Base-by-base conservation (phyloP, 2,888 invertebrate species). In the Morpho achilles region DNA sequence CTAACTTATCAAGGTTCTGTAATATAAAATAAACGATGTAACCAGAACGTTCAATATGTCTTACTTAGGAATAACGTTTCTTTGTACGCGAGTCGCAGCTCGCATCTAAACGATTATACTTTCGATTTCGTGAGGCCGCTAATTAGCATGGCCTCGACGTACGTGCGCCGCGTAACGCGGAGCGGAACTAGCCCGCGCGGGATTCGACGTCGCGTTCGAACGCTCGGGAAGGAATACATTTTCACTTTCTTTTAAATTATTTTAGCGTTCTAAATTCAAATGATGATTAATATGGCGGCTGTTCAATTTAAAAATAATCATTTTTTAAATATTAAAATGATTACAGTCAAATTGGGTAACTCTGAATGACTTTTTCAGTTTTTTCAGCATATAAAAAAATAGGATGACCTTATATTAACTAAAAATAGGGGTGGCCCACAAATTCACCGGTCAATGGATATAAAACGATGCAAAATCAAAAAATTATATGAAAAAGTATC, bases 101-200 rank as follows among this genome's bases (percentile, higher is more conserved):
- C 74, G 81, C 77, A 82, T 82, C 77, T 62, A 65, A 63, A 63
- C 65, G 58, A 59, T 49, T 52, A 71, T 81, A 86, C 88, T 88
- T 89, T 89, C 88, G 86, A 84, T 88, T 88, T 89, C 86, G 86
- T 86, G 87, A 84, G 82, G 79, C 74, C 73, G 73, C 75, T 82
- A 86, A 88, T 88, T 89, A 87, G 82, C 83, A 87, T 86, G 85
- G 84, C 82, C 84, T 80, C 82, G 80, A 74, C 80, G 80, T 82
- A 82, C 83, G 82, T 80, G 81, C 68, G 73, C 79, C 74, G 82
- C 83, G 85, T 82, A 82, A 80, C 72, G 75, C 80, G 80, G 79
- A 82, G 79, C 87, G 86, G 84, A 84, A 86, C 86, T 81, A 67
- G 74, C 72, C 60, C 65, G 67, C 67, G 70, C 72, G 71, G 75